Conservation (phyloP, 2,888 invertebrate genomes). For the Drosophila greeni region DNA sequence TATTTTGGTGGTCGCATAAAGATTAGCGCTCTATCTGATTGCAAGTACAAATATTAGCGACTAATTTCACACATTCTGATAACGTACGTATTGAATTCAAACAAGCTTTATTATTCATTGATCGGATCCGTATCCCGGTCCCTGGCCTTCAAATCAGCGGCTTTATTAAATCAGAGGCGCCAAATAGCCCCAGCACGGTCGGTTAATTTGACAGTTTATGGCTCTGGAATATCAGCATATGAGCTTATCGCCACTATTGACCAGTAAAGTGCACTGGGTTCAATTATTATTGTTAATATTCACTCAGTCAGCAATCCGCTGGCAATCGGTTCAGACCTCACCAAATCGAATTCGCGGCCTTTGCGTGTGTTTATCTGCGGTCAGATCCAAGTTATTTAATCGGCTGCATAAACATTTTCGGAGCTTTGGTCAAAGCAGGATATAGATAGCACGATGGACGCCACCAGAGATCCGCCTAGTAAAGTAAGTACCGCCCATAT, state of each 20-base stretch:
- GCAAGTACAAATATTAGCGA: conserved; percentile 2
- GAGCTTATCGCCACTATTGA: conserved; percentile 30
- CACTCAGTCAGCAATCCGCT: conserved; percentile 12
- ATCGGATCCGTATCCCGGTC: background rate
- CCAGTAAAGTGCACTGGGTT: conserved; percentile 26
- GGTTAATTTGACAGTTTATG: conserved; percentile 45
- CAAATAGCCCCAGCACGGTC: conserved; percentile 8
- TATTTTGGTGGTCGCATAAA: conserved; percentile 14
- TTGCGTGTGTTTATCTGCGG: conserved; percentile 8
- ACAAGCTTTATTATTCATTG: conserved; percentile 19
- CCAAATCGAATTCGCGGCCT: background rate
- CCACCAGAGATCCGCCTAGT: conserved; percentile 15
- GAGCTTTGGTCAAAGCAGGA: background rate
- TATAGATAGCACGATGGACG: conserved; percentile 41
- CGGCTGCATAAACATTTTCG: background rate
- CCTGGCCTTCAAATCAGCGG: background rate
- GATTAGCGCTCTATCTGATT: conserved; percentile 21
- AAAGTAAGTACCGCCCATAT: conserved; percentile 49
- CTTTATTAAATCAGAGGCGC: conserved; percentile 23
- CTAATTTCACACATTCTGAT: conserved; percentile 23
- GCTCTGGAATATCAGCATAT: conserved; percentile 46
- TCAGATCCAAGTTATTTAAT: conserved; percentile 2
- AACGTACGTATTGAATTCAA: conserved; percentile 30
- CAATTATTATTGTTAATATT: conserved; percentile 19
- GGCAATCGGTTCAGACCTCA: conserved; percentile 26